phyloP scores from a whole-genome alignment of 2,888 invertebrate genomes.

The Ichneumon xanthorius region DNA sequence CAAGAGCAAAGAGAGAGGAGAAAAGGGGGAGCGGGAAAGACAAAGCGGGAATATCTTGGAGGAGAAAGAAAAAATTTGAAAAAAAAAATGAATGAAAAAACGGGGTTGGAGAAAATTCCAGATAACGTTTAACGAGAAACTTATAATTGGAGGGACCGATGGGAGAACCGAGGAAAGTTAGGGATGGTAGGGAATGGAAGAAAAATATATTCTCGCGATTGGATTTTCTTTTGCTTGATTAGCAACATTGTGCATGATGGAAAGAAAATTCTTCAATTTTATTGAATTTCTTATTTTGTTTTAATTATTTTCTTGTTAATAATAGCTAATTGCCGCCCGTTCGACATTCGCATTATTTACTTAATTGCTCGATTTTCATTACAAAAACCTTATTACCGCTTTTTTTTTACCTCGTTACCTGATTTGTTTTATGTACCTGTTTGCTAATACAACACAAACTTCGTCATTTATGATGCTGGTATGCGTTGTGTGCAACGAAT shows the following conservation, averaged over 20 bases:
- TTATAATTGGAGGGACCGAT: slow-evolving; percentile 63
- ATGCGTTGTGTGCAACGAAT: neutral
- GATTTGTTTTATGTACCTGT: neutral
- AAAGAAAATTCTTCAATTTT: slow-evolving; percentile 12
- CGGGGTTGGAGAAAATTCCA: slow-evolving; percentile 5
- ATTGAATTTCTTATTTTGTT: neutral
- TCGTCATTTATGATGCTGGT: neutral
- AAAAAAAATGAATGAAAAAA: slow-evolving; percentile 23
- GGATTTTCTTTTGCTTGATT: slow-evolving; percentile 57
- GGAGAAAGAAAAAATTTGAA: slow-evolving; percentile 5
- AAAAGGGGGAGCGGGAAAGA: slow-evolving; percentile 26
- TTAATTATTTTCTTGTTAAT: neutral
- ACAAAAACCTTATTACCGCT: too few species aligned
- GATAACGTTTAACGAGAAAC: slow-evolving; percentile 66
- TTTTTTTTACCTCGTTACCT: neutral
- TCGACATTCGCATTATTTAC: neutral
- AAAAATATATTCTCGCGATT: slow-evolving; percentile 61
- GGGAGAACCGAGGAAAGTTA: neutral
- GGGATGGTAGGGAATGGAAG: slow-evolving; percentile 27
- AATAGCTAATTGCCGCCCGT: neutral
- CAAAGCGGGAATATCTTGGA: neutral
- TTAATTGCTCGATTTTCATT: neutral
- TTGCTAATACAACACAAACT: neutral
- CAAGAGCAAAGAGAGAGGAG: slow-evolving; percentile 26
- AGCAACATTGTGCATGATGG: slow-evolving; percentile 17